Base-by-base conservation (phyloP, 2,797 vertebrate genomes). In the Xenentodon cancila region DNA sequence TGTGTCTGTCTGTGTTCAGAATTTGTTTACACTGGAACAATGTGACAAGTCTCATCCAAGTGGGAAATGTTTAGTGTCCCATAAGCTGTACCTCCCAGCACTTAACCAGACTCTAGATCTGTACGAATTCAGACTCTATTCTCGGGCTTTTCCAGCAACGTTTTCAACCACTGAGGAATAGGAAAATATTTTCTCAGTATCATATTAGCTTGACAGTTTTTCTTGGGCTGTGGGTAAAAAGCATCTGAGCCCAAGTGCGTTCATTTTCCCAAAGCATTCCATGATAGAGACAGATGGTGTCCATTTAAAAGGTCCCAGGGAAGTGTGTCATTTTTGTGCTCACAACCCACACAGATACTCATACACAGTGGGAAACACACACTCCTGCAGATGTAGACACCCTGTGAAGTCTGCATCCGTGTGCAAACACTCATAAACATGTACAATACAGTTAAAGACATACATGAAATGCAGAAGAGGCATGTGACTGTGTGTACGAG, bases 261-360 rank as follows among this genome's bases (percentile, higher is more conserved):
- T 86, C 60, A 55, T 89, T 89, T 89, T 85, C 86, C 88, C 86
- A 82, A 84, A 90, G 84, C 87, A 59, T 77, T 74, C 55, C 56
- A 75, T 85, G 82, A 89, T 87, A 83, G 69, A 91, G 88, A 90
- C 90, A 91, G 88, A 90, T 91, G 87, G 90, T 75, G 80, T 89
- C 87, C 84, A 88, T 90, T 89, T 88, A 86, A 84, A 87, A 88
- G 86, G 89, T 90, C 88, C 88, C 84, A 86, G 84, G 82, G 82
- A 91, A 87, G 88, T 84, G 85, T 90, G 88, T 87, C 88, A 88
- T 88, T 87, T 82, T 88, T 74, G 72, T 83, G 70, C 72, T 77
- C 70, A 76, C 73, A 79, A 84, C 72, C 72, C 77, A 61, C 77
- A 82, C 81, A 73, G 80, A 80, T 63, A 86, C 80, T 11, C 46